Percentiles rank a stretch among this genome's conserved stretches.
Conservation (phyloP, 2,797 vertebrate genomes). For the Acipenser transmontanus region DNA sequence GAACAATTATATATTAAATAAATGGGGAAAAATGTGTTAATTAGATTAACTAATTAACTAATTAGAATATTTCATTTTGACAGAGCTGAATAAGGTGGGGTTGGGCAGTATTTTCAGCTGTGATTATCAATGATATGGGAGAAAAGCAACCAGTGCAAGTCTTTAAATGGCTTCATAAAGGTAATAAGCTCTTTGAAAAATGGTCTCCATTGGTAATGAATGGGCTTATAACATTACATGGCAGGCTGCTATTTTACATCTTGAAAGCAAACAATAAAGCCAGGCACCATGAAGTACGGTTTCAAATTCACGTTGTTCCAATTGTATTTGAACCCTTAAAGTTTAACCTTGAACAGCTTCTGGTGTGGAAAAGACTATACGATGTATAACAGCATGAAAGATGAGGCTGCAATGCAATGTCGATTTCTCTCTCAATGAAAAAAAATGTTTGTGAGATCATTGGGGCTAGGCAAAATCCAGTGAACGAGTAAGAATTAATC, state of each 20-base stretch:
- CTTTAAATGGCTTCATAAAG: too few species aligned
- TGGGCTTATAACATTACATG: conserved; percentile 40
- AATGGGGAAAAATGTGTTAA: too few species aligned
- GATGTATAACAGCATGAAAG: not conserved
- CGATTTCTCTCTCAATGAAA: conserved; percentile 1
- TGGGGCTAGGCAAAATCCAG: not conserved
- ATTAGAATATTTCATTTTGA: too few species aligned
- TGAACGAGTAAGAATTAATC: not conserved
- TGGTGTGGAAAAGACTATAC: conserved; percentile 2
- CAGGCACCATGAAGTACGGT: conserved; percentile 52
- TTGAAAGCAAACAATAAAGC: conserved; percentile 51
- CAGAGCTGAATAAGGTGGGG: not conserved
- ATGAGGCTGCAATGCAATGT: conserved; percentile 1
- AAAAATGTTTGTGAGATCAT: conserved; percentile 3
- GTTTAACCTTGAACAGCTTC: conserved; percentile 57
- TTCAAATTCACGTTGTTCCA: conserved; percentile 44
- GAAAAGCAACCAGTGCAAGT: too few species aligned
- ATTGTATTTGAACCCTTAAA: conserved; percentile 56
- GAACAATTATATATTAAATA: too few species aligned
- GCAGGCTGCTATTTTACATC: conserved; percentile 60
- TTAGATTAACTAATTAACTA: too few species aligned
- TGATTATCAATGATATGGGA: too few species aligned
- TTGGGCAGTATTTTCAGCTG: not conserved
- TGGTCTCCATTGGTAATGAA: conserved; percentile 46
- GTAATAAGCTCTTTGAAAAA: conserved; percentile 37